Conservation (phyloP, 2,113 vertebrate genomes). For the Aphyosemion australe region DNA sequence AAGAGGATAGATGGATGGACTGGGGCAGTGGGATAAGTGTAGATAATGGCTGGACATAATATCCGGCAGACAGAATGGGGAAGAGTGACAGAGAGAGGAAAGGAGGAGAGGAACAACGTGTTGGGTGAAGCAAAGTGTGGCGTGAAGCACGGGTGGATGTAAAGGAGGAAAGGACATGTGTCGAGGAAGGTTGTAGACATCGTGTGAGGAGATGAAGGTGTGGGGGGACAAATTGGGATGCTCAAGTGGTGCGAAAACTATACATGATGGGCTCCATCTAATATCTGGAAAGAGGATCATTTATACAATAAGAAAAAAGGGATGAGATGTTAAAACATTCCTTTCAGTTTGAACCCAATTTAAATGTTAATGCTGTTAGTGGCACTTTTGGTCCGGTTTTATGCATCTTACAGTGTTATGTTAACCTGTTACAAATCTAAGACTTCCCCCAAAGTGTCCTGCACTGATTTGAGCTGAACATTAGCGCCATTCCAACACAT, state of each 20-base stretch:
- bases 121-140: constrained; percentile 33
- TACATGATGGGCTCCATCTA: constrained; percentile 57
- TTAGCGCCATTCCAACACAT: constrained; percentile 37
- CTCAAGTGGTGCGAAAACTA: constrained; percentile 35
- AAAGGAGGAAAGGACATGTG: constrained; percentile 24
- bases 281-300: constrained; percentile 46
- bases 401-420: background rate
- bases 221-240: constrained; percentile 28
- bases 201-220: background rate
- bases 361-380: constrained; percentile 11
- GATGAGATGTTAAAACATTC: constrained; percentile 28
- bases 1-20: constrained; percentile 66
- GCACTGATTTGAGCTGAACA: background rate
- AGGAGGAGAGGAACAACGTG: constrained; percentile 35
- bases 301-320: constrained; percentile 41
- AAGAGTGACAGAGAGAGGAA: constrained; percentile 30
- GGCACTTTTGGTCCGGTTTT: background rate
- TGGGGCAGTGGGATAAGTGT: constrained; percentile 56
- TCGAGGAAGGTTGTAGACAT: constrained; percentile 23
- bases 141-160: constrained; percentile 28
- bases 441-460: constrained; percentile 1
- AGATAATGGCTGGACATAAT: constrained; percentile 74
- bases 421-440: no score
- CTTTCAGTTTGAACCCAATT: constrained; percentile 1
- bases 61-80: constrained; percentile 54